Base-by-base conservation (phyloP, 1,140 invertebrate species). In the Drosophila miranda region DNA sequence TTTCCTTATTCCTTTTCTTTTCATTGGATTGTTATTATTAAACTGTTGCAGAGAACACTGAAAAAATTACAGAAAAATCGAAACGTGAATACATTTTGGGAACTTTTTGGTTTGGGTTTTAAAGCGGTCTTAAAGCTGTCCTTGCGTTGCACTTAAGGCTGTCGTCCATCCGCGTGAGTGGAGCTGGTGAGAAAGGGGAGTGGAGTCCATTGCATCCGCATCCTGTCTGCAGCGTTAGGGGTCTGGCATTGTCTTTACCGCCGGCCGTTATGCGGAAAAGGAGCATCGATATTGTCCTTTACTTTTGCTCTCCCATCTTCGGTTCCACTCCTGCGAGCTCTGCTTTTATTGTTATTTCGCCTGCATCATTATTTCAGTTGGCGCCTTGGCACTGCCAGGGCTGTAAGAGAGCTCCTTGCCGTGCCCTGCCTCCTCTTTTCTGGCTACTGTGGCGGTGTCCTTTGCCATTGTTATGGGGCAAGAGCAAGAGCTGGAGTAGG, bases 361-460 rank as follows among this genome's bases (percentile, higher is more conserved):
- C 78, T 84, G 81, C 77, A 86, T 86, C 82, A 84, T 84, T 84
- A 86, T 86, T 81, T 78, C 82, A 78, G 82, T 86, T 86, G 81
- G 81, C 77, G 81, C 81, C 81, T 87, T 82, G 78, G 64, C 78
- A 58, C 49, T 45, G 46, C 30, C 30, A 34, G 30, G 8, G 42
- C 52, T 74, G 64, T 38, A 43, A 44, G 51, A 23, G 23, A 52
- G 46, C 19, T 57, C 45, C 75, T 49, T 45, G 43, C 42, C 21
- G 6, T 23, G 19, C 41, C 19, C 50, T 21, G 28, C 23, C 23
- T 42, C 19, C 50, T 21, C 38, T 50, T 50, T 19, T 26, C 45
- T 14, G 61, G 55, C 60, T 46, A 51, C 63, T 69, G 57, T 50
- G 68, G 58, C 70, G 48, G 57, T 69, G 52, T 87, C 82, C 66